Evolutionary conservation across 2,888 invertebrate genomes (phyloP).

Genomic region (Rotaria sp.): DNA sequence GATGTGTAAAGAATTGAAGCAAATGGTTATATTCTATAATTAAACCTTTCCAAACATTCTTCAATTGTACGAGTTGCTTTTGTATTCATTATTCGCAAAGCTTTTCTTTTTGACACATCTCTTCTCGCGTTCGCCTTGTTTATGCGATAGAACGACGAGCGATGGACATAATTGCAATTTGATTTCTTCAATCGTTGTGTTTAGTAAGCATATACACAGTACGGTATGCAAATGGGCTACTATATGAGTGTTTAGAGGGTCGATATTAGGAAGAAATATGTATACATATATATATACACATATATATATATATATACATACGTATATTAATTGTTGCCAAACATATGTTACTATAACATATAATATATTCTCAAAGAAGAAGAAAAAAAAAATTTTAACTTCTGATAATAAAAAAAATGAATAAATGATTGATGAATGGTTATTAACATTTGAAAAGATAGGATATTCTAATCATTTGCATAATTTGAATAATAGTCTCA

Average conservation of each 20-base stretch:
- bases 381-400: no score
- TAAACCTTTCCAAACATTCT: not conserved
- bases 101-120: not conserved
- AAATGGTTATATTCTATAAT: conserved; percentile 5
- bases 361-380: no score
- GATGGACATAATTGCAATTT: conserved; percentile 11
- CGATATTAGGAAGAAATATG: not conserved
- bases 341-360: not conserved
- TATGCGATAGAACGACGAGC: conserved; percentile 19
- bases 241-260: not conserved
- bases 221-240: not conserved
- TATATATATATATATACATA: not conserved
- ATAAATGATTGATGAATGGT: not conserved
- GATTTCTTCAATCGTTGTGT: not conserved
- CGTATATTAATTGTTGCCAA: not conserved
- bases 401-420: not conserved
- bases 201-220: conserved; percentile 15
- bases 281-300: not conserved
- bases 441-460: not conserved
- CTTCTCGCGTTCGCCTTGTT: conserved; percentile 2
- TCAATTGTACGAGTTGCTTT: not conserved
- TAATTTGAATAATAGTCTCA: conserved; percentile 22
- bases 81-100: not conserved
- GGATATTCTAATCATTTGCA: not conserved
- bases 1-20: not conserved